Evolutionary conservation across 2,797 vertebrate species (phyloP), one percentile per base, ranked within the genome.

Genomic region (Pyrrhura leucotis): DNA sequence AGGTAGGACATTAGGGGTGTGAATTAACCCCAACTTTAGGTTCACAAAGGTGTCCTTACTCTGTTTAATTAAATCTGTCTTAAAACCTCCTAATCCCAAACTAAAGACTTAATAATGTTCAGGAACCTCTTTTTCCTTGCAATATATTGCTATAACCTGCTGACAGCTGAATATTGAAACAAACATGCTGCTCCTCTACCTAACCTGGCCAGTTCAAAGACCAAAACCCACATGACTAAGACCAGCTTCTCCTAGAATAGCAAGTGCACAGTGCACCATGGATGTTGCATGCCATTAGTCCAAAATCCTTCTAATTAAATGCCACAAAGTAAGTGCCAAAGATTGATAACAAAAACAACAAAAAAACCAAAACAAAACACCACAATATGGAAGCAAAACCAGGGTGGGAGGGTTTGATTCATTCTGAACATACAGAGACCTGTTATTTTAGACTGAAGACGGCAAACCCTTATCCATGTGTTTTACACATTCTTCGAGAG

Each of bases 31-130:
- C 91, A 93, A 96, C 89, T 93, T 95, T 54, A 68, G 56, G 58
- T 96, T 97, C 96, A 92, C 96, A 92, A 96, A 84, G 66, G 75
- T 96, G 58, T 92, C 86, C 89, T 78, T 67, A 85, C 74, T 94
- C 85, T 88, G 33, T 96, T 98, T 98, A 98, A 98, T 98, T 98
- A 98, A 98, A 98, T 97, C 71, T 96, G 97, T 91, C 97, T 98
- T 98, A 98, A 97, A 89, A 84, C 33, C n/a, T 92, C 82, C 63
- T 98, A 98, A 98, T 98, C 96, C 94, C 90, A 94, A 96, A 85
- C 81, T 94, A 96, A 96, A 95, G 90, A 93, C 90, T 95, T 97
- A 97, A 97, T 98, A 96, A 97, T 50, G 59, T 79, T 88, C 83
- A 94, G 81, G 79, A 95, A 90, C 91, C 77, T 89, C 63, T 90